phyloP scores from a whole-genome alignment of 1,140 invertebrate species.

The Drosophila repletoides region DNA sequence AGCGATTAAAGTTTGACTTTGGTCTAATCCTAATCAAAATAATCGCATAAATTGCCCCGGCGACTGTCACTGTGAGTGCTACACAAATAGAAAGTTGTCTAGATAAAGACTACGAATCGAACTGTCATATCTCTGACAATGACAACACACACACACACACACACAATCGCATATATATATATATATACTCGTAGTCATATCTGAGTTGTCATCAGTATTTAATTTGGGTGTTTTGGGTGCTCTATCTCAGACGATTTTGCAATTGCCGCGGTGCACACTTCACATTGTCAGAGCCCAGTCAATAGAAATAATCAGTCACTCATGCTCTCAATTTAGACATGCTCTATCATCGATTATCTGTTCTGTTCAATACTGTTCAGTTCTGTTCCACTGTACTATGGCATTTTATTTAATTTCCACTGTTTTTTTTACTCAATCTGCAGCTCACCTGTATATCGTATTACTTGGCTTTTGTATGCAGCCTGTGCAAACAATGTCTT shows the following conservation, averaged over 20 bases:
- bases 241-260: slow-evolving; percentile 34
- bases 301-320: slow-evolving; percentile 3
- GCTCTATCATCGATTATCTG: slow-evolving; percentile 18
- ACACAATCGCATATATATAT: background rate
- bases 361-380: too few species aligned
- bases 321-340: background rate
- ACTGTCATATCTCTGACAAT: slow-evolving; percentile 21
- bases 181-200: background rate
- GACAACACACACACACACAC: slow-evolving; percentile 1
- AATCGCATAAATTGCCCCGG: background rate
- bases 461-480: slow-evolving; percentile 48
- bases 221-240: slow-evolving; percentile 13
- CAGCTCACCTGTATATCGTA: slow-evolving; percentile 38
- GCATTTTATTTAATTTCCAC: too few species aligned
- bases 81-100: slow-evolving; percentile 9
- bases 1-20: slow-evolving; percentile 15
- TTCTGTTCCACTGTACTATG: slow-evolving; percentile 1
- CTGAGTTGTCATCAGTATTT: slow-evolving; percentile 33
- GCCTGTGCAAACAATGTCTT: slow-evolving; percentile 58
- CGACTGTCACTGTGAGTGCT: slow-evolving; percentile 6
- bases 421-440: too few species aligned
- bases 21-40: slow-evolving; percentile 18
- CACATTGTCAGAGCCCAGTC: slow-evolving; percentile 9
- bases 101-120: background rate
- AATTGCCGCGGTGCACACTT: slow-evolving; percentile 18